Conservation (phyloP, 2,888 invertebrate species). For the Acleris laterana region DNA sequence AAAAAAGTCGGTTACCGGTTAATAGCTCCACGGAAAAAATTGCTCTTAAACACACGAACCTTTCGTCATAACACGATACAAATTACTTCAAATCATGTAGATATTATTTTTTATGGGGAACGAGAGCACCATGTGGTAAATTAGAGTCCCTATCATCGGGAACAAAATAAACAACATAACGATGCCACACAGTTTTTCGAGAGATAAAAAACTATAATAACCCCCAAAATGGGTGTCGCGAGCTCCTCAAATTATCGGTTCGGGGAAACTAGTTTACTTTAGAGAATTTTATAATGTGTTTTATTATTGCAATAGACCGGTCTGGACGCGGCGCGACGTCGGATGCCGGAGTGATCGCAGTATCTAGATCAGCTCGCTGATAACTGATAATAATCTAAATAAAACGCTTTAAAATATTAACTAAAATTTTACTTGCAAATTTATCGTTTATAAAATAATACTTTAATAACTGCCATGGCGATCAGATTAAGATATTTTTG, state of each 20-base stretch:
- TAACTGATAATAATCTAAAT: slow-evolving; percentile 10
- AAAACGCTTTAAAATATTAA: slow-evolving; percentile 20
- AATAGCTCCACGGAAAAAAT: slow-evolving; percentile 72
- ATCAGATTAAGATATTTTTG: slow-evolving; percentile 11
- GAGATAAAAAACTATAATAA: slow-evolving; percentile 65
- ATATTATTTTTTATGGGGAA: slow-evolving; percentile 73
- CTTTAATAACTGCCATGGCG: slow-evolving; percentile 1
- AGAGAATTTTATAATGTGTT: slow-evolving; percentile 41
- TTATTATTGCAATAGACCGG: slow-evolving; percentile 42
- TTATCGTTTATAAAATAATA: neutral
- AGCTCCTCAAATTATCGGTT: slow-evolving; percentile 62
- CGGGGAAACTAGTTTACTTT: slow-evolving; percentile 55
- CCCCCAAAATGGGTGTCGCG: slow-evolving; percentile 63
- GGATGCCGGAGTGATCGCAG: neutral
- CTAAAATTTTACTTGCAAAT: slow-evolving; percentile 22
- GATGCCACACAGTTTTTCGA: slow-evolving; percentile 60
- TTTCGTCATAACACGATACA: slow-evolving; percentile 75
- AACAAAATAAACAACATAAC: slow-evolving; percentile 76
- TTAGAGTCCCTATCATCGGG: slow-evolving; percentile 71
- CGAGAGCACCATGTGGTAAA: slow-evolving; percentile 79
- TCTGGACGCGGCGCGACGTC: neutral
- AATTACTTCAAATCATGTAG: slow-evolving; percentile 81
- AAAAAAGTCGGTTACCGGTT: slow-evolving; percentile 70
- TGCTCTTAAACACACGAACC: slow-evolving; percentile 75
- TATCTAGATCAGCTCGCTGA: slow-evolving; percentile 8